A percentile compares a stretch with the other conserved stretches of the same genome.
These are phyloP conservation scores for Eristalinus aeneus DNA, from an alignment of 2,888 invertebrate species.

Conservation along the genomic window DNA sequence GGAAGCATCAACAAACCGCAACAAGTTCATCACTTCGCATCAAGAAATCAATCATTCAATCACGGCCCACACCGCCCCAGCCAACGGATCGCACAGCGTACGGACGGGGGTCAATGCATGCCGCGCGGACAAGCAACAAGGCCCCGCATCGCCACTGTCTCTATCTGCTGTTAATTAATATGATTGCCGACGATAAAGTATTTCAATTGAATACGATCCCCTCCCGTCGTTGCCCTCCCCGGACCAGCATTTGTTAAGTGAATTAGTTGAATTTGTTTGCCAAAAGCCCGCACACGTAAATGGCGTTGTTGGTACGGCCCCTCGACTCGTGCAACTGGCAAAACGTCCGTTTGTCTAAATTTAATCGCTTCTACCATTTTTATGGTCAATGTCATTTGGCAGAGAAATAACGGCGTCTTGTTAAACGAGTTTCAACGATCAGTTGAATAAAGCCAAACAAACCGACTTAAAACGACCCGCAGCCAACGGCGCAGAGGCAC, in stretches of 20 bases:
- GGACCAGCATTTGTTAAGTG: background rate
- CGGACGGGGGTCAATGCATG: conserved; percentile 26
- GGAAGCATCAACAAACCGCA: background rate
- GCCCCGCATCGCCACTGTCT: background rate
- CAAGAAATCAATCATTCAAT: background rate
- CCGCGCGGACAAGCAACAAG: conserved; percentile 4
- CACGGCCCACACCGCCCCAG: background rate
- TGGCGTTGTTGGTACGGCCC: too few relatives aligned
- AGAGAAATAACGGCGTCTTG: conserved; percentile 48
- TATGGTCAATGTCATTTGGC: conserved; percentile 58
- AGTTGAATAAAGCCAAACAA: conserved; percentile 1
- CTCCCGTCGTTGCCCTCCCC: background rate
- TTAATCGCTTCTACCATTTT: conserved; percentile 26
- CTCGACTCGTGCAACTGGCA: background rate
- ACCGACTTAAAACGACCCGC: background rate
- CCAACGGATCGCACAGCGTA: background rate
- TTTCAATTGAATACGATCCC: background rate
- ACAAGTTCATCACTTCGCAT: background rate
- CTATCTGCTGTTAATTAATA: background rate
- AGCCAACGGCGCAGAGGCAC: background rate
- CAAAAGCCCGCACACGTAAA: background rate
- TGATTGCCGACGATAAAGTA: background rate
- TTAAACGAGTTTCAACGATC: conserved; percentile 48
- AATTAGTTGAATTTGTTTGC: background rate
- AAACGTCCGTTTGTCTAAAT: background rate